A percentile compares a stretch with the other conserved stretches of the same genome.
Evolutionary conservation across 2,113 vertebrate species (phyloP).

Genomic region (Eurystomus gularis): DNA sequence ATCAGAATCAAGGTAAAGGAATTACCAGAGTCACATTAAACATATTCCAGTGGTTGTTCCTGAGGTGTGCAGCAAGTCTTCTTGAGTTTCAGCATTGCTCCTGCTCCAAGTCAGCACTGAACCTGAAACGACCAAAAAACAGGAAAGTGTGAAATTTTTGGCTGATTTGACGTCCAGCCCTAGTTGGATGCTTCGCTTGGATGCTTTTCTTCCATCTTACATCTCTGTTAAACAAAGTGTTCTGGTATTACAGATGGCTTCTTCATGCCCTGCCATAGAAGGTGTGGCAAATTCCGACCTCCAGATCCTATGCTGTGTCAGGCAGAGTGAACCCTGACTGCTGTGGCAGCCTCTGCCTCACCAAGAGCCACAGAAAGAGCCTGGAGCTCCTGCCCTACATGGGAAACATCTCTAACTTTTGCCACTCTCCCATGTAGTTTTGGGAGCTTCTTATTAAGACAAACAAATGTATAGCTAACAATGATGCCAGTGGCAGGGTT

Average conservation of each 20-base stretch:
- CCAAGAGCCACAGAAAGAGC: background rate
- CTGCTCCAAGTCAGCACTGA: background rate
- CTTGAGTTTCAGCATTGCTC: background rate
- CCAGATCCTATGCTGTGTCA: background rate
- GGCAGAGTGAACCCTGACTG: background rate
- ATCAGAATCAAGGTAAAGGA: background rate
- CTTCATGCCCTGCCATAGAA: background rate
- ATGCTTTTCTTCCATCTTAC: background rate
- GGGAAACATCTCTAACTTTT: constrained; percentile 11
- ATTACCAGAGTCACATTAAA: background rate
- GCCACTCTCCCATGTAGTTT: background rate
- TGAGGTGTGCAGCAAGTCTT: background rate
- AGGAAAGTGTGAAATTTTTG: background rate
- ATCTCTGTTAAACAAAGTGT: background rate
- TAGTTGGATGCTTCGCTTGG: background rate
- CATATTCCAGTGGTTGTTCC: background rate
- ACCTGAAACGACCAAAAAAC: background rate
- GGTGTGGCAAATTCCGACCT: background rate
- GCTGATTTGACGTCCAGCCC: background rate
- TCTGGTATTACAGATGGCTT: background rate
- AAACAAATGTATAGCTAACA: background rate
- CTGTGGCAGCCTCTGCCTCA: background rate
- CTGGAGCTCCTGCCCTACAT: background rate
- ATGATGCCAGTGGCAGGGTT: background rate
- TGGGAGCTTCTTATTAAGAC: background rate